Evolutionary conservation across 2,797 vertebrate species (phyloP), one percentile per base, ranked within the genome.

Genomic region (Mallotus villosus): DNA sequence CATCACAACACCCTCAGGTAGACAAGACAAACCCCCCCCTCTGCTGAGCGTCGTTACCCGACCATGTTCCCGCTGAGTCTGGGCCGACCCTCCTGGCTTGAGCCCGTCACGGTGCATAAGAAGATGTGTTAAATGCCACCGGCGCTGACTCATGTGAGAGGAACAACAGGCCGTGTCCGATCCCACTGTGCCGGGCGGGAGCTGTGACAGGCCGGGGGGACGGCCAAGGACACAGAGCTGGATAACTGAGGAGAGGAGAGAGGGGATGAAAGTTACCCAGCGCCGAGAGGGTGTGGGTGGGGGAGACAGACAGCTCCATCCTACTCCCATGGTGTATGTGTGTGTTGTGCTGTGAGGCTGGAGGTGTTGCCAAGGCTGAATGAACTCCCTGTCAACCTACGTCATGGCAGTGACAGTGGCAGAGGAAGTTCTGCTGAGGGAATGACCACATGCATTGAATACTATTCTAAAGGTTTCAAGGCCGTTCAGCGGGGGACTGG

Each of bases 351-450:
- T 37, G 53, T n/a, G 65, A 75, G 77, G 62, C 81, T 70, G 63
- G 68, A 75, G 74, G 77, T 78, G 84, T 86, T 89, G 82, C 81
- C 84, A 89, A 87, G 86, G 85, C 81, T 67, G 75, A 69, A 79
- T 81, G 76, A 88, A 87, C 82, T 83, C 76, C 72, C 66, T 34
- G 8, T 86, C 78, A 87, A 87, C 82, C 84, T 86, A 71, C 80
- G 74, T 49, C 53, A 21, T 2, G 27, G 70, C 70, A 32, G 12
- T 29, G 29, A 27, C 53, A 41, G 51, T 7, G 46, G 63, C 60
- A 62, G 59, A 61, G 24, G 72, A 70, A 65, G 70, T 68, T 67
- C 58, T 46, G 37, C 37, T 41, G 37, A 41, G 37, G 51, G 51
- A 53, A 17, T 17, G 17, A 70, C 62, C 68, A 12, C 0, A 22